These are phyloP conservation scores for Spodoptera exigua DNA, from an alignment of 2,888 invertebrate species.

Conservation along the genomic window DNA sequence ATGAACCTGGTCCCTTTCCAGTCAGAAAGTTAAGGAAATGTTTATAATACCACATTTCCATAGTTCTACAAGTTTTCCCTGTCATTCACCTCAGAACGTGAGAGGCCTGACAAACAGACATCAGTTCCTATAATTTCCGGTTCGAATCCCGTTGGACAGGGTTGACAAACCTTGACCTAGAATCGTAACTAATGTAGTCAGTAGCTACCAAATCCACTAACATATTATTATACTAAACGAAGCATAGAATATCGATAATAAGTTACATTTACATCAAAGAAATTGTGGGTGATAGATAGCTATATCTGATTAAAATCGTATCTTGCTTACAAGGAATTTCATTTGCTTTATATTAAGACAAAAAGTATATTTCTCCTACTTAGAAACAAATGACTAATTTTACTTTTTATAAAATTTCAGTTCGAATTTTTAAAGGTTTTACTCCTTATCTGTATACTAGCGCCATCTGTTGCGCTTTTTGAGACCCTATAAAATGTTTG, in stretches of 20 bases:
- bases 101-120: conserved; percentile 27
- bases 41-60: neutral
- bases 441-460: conserved; percentile 33
- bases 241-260: conserved; percentile 27
- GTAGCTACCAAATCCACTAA: conserved; percentile 54
- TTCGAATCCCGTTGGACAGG: conserved; percentile 64
- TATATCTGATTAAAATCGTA: conserved; percentile 25
- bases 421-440: conserved; percentile 10
- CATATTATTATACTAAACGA: conserved; percentile 38
- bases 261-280: conserved; percentile 30
- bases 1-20: neutral
- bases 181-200: conserved; percentile 67
- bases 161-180: conserved; percentile 73
- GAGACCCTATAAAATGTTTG: conserved; percentile 11
- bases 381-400: conserved; percentile 3
- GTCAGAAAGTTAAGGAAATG: neutral
- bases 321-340: conserved; percentile 12
- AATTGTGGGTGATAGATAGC: too few relatives aligned
- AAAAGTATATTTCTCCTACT: neutral
- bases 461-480: conserved; percentile 56
- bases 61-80: conserved; percentile 1
- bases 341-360: too few relatives aligned
- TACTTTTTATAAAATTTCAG: conserved; percentile 15
- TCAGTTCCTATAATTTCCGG: conserved; percentile 30
- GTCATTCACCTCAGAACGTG: conserved; percentile 26